These are phyloP conservation scores for Phocoena phocoena DNA, from an alignment of 2,113 vertebrate genomes.

Conservation along the genomic window DNA sequence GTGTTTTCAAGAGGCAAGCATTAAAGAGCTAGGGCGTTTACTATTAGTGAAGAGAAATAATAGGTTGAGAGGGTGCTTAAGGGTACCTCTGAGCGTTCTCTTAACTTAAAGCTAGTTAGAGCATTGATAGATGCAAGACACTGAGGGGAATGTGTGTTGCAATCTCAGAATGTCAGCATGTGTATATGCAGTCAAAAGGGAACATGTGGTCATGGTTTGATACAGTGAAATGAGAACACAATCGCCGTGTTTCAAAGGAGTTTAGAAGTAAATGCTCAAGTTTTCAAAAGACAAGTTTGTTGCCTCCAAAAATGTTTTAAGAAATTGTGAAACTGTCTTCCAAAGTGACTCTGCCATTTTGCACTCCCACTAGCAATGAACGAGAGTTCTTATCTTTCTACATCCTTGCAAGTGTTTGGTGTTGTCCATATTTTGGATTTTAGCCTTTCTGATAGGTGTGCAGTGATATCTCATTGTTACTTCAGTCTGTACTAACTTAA, in stretches of 20 bases:
- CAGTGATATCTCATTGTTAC: not conserved
- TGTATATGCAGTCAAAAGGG: not conserved
- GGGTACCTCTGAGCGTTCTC: not conserved
- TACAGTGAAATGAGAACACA: not conserved
- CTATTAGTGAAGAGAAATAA: not conserved
- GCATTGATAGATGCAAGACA: not conserved
- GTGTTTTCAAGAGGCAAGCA: constrained; percentile 44
- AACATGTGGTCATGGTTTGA: not conserved
- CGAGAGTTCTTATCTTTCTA: not conserved
- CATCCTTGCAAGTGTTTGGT: not conserved
- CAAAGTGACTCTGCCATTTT: not conserved
- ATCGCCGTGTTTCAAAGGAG: not conserved
- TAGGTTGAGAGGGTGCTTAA: not conserved
- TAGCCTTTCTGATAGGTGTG: not conserved
- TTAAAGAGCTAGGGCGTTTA: not conserved
- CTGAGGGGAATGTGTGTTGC: not conserved
- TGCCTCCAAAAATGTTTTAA: not conserved
- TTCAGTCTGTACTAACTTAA: not conserved
- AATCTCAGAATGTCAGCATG: not conserved
- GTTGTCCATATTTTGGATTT: not conserved
- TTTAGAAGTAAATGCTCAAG: not conserved
- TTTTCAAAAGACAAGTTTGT: not conserved
- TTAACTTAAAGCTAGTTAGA: not conserved
- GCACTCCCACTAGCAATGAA: too few species aligned
- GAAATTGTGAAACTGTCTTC: not conserved